A percentile compares a stretch with the other conserved stretches of the same genome.
Conservation (phyloP, 2,113 vertebrate species). For the Sialia sialis region DNA sequence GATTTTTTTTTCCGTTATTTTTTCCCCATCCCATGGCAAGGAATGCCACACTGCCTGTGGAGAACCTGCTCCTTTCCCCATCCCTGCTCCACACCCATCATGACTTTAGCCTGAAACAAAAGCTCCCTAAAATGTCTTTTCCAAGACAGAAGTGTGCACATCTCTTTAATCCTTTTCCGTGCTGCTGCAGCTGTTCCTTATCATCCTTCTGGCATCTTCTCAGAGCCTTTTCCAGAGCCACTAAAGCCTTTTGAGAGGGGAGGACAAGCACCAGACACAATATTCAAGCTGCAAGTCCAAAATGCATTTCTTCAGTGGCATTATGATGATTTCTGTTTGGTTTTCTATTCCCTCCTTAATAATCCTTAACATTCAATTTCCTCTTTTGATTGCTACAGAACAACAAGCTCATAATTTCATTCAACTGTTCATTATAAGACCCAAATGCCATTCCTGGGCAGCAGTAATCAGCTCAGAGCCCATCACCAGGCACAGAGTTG, state of each 20-base stretch:
- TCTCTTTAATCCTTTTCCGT: neutral
- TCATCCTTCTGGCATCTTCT: neutral
- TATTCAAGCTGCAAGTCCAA: neutral
- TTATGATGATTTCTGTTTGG: conserved; percentile 18
- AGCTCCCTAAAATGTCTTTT: neutral
- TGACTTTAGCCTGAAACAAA: neutral
- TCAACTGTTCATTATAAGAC: conserved; percentile 43
- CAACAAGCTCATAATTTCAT: conserved; percentile 50
- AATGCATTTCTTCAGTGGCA: neutral
- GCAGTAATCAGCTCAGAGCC: conserved; percentile 28
- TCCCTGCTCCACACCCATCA: neutral
- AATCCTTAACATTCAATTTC: conserved; percentile 49
- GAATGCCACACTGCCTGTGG: neutral
- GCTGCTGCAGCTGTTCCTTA: neutral
- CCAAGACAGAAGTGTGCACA: neutral
- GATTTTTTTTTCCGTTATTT: neutral
- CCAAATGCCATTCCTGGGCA: conserved; percentile 40
- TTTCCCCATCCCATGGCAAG: neutral
- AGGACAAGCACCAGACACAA: neutral
- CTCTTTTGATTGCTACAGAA: conserved; percentile 28
- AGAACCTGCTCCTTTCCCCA: neutral
- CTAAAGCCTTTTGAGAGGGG: neutral
- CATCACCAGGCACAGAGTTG: neutral
- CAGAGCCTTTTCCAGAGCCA: neutral
- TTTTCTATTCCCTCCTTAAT: conserved; percentile 53